Evolutionary conservation across 1,140 invertebrate genomes (phyloP), one percentile per base, ranked within the genome.

Genomic region (Lepidurus packardi): DNA sequence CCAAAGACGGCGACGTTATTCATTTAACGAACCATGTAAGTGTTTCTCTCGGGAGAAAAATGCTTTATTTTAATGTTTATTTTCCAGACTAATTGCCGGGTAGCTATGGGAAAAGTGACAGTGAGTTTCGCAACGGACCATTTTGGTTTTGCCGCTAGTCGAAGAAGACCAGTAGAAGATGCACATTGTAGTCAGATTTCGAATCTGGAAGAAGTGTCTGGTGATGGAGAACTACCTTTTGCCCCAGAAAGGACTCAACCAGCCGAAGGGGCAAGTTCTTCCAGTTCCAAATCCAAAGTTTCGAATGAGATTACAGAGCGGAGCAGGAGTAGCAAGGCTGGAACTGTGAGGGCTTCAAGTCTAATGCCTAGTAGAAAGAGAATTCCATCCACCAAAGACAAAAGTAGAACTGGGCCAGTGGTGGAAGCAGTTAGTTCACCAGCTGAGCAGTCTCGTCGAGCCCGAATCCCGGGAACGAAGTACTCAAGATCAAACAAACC

Each of bases 31-130:
- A 77, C 41, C 44, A 47, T 13, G 76, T 77, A 77, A 21, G 21
- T 11, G 16, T 76, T 43, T 76, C 10, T 44, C 34, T 25, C 43
- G 74, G 25, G n/a, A 21, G 0, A 11, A 16, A 25, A n/a, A 16
- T 45, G 47, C 8, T 6, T 24, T n/a, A 47, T 25, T 76, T 47
- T 53, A 24, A 24, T 53, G n/a, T 24, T 44, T 77, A 16, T 21
- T 45, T 65, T 34, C n/a, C 21, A 77, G 76, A 77, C 76, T 13
- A 65, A 77, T n/a, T 77, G 76, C 21, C 45, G 34, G 4, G 45
- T 77, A 9, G 9, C 45, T 9, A 77, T 77, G 76, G 76, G 76
- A 53, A 45, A 45, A 7, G 44, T 77, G 7, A 77, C 45, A 65
- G 13, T 77, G 41, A 34, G 44, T 21, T 77, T 77, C 21, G 9